phyloP scores from a whole-genome alignment of 1,140 invertebrate genomes.

The Zaprionus tsacasi region DNA sequence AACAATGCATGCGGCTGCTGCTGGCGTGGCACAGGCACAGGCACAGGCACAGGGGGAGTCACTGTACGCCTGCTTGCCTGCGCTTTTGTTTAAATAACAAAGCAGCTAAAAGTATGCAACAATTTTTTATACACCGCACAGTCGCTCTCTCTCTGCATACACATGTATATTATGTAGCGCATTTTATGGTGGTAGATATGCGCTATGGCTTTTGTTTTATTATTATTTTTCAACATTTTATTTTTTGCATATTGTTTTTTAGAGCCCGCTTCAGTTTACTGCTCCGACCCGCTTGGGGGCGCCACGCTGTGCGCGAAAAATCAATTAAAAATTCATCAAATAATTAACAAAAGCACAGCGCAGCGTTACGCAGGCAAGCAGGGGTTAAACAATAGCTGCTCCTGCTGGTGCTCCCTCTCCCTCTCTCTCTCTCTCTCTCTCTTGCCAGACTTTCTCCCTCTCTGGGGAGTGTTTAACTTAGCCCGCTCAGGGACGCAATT shows the following conservation, averaged over 20 bases:
- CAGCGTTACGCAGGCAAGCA: conserved; percentile 48
- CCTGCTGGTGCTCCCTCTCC: conserved; percentile 12
- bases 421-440: conserved; percentile 7
- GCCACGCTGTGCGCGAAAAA: conserved; percentile 81
- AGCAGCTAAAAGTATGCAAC: conserved; percentile 78
- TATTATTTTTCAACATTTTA: conserved; percentile 36
- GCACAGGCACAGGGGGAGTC: too few relatives aligned
- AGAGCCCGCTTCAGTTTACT: neutral
- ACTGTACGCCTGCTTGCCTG: neutral
- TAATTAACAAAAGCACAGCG: conserved; percentile 82
- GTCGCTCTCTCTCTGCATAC: neutral
- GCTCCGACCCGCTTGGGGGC: conserved; percentile 19
- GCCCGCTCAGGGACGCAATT: conserved; percentile 68
- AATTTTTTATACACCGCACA: conserved; percentile 49
- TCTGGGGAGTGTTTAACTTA: conserved; percentile 79
- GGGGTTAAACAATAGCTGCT: conserved; percentile 75
- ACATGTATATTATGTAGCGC: conserved; percentile 45
- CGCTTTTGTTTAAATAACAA: conserved; percentile 81
- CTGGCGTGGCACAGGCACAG: conserved; percentile 17
- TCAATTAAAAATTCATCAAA: conserved; percentile 84
- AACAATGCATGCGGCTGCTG: conserved; percentile 68
- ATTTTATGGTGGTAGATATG: conserved; percentile 51
- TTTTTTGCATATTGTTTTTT: conserved; percentile 53
- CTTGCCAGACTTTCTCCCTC: conserved; percentile 12
- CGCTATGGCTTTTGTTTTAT: conserved; percentile 45